Conservation (phyloP, 2,797 vertebrate species). For the Chrysocyon brachyurus region DNA sequence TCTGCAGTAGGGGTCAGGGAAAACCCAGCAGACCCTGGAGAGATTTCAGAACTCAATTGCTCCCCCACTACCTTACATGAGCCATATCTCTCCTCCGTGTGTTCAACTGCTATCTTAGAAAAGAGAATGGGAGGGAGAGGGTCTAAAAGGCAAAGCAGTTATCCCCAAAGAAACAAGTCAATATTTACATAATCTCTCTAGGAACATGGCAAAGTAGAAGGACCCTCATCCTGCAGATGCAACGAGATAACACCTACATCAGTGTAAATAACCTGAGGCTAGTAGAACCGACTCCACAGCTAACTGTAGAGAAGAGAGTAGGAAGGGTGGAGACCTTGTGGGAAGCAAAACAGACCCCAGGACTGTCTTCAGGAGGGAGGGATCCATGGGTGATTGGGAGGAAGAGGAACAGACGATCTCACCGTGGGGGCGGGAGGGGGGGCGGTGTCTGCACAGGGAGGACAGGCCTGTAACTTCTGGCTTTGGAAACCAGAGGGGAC, state of each 20-base stretch:
- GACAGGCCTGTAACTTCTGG: neutral
- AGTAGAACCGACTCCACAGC: neutral
- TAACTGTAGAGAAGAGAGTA: neutral
- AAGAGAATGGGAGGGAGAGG: neutral
- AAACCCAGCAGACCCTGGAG: neutral
- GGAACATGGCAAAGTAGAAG: neutral
- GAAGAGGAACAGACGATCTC: neutral
- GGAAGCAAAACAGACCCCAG: neutral
- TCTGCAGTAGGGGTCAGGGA: neutral
- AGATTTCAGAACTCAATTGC: neutral
- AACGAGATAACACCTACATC: neutral
- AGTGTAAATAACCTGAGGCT: neutral
- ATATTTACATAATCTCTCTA: neutral
- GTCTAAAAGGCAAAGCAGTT: neutral
- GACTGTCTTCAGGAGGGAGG: neutral
- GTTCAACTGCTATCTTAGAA: neutral
- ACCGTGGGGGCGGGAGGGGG: fast-evolving
- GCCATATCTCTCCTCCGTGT: neutral
- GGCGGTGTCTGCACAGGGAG: neutral
- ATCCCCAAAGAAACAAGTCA: neutral
- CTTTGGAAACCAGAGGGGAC: neutral
- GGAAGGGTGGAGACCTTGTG: neutral
- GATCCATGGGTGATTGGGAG: neutral
- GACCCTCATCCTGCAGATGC: neutral
- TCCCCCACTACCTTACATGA: neutral